Percentiles rank a stretch among this genome's conserved stretches.
Conservation (phyloP, 2,888 invertebrate species). For the Proisotoma minuta region DNA sequence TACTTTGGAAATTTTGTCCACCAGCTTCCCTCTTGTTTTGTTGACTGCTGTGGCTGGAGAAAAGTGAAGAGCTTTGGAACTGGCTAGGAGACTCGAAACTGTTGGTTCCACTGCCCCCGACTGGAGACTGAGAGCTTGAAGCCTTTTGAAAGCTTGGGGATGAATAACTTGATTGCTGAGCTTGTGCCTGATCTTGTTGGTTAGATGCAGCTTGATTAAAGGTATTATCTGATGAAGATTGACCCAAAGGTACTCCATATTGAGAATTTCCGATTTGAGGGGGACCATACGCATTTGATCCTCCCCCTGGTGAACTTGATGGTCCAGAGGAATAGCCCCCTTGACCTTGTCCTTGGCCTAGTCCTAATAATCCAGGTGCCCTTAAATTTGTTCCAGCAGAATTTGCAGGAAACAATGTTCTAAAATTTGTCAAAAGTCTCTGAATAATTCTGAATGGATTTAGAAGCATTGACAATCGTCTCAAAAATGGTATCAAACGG, state of each 20-base stretch:
- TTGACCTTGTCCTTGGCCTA: background rate
- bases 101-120: background rate
- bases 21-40: background rate
- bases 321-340: background rate
- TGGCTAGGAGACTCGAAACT: background rate
- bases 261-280: conserved; percentile 5
- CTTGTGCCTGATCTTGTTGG: conserved; percentile 1
- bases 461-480: conserved; percentile 23
- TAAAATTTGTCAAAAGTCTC: conserved; percentile 14
- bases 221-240: background rate
- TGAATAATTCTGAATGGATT: conserved; percentile 23
- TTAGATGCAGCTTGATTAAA: background rate
- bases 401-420: background rate
- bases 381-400: background rate
- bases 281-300: background rate
- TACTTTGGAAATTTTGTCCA: background rate
- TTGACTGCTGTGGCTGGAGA: background rate
- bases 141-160: background rate
- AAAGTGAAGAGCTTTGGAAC: background rate
- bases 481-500: conserved; percentile 25
- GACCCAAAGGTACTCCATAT: conserved; percentile 1
- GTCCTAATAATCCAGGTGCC: background rate
- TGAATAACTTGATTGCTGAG: background rate
- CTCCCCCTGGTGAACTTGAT: background rate
- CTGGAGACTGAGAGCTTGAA: background rate